phyloP scores from a whole-genome alignment of 2,113 vertebrate genomes.

The Morone saxatilis region DNA sequence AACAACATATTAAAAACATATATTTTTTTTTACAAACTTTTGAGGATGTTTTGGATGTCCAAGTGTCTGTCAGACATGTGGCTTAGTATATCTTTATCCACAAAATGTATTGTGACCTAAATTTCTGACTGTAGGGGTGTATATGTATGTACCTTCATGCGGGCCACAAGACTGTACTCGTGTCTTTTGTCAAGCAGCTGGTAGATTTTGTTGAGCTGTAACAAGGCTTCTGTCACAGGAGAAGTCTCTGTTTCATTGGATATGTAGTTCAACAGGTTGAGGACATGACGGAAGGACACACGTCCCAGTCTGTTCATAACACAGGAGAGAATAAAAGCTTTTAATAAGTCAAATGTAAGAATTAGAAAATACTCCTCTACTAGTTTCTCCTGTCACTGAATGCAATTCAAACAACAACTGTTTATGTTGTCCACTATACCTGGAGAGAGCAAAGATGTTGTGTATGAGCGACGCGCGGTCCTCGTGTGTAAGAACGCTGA shows the following conservation, averaged over 20 bases:
- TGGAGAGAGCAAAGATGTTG: constrained; percentile 91
- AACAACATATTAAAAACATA: too few relatives aligned
- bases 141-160: constrained; percentile 83
- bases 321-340: constrained; percentile 18
- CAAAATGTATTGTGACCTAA: not conserved
- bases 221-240: constrained; percentile 89
- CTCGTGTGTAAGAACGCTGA: constrained; percentile 84
- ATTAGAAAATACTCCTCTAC: not conserved
- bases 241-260: constrained; percentile 85
- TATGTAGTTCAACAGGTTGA: constrained; percentile 87
- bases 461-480: constrained; percentile 94
- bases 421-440: constrained; percentile 78
- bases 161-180: constrained; percentile 76
- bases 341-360: not conserved
- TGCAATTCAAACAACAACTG: not conserved
- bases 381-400: not conserved
- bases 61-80: not conserved
- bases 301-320: constrained; percentile 86
- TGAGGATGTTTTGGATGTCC: not conserved
- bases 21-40: too few relatives aligned
- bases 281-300: constrained; percentile 85
- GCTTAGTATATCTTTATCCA: not conserved
- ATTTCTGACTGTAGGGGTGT: not conserved
- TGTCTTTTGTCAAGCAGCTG: constrained; percentile 89
- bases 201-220: constrained; percentile 87